Percentiles rank a stretch among this genome's conserved stretches.
Evolutionary conservation across 2,888 invertebrate genomes (phyloP).

Genomic region (Calephelis perditalis): DNA sequence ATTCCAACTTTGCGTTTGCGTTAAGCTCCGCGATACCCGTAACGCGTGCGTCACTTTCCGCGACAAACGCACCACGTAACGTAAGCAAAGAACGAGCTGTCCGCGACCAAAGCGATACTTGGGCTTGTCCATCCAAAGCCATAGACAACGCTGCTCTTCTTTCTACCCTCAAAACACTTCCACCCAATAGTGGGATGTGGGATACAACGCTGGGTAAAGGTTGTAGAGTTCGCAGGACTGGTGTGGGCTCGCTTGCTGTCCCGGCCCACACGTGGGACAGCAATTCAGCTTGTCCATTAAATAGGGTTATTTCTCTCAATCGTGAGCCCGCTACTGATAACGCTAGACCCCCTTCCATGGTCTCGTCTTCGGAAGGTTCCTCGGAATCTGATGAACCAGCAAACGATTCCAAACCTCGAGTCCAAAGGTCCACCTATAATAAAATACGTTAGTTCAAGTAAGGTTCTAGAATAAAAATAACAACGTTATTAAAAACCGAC

Average conservation of each 20-base stretch:
- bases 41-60: conserved; percentile 25
- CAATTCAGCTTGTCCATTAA: conserved; percentile 1
- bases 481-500: too few relatives aligned
- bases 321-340: neutral
- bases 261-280: conserved; percentile 4
- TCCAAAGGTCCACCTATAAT: conserved; percentile 4
- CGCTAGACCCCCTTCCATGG: neutral
- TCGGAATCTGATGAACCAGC: conserved; percentile 2
- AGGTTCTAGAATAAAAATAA: too few relatives aligned
- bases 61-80: conserved; percentile 30
- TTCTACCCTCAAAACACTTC: neutral
- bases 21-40: conserved; percentile 25
- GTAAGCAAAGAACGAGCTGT: conserved; percentile 34
- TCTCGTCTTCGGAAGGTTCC: neutral
- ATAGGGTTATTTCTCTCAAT: neutral
- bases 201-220: neutral
- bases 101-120: conserved; percentile 41
- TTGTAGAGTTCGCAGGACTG: neutral
- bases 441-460: neutral
- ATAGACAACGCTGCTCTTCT: conserved; percentile 26
- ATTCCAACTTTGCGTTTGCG: conserved; percentile 26
- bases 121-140: conserved; percentile 36
- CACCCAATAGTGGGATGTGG: neutral
- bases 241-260: conserved; percentile 2
- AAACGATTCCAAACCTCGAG: conserved; percentile 1